Conservation (phyloP, 2,888 invertebrate species). For the Hydriomena furcata region DNA sequence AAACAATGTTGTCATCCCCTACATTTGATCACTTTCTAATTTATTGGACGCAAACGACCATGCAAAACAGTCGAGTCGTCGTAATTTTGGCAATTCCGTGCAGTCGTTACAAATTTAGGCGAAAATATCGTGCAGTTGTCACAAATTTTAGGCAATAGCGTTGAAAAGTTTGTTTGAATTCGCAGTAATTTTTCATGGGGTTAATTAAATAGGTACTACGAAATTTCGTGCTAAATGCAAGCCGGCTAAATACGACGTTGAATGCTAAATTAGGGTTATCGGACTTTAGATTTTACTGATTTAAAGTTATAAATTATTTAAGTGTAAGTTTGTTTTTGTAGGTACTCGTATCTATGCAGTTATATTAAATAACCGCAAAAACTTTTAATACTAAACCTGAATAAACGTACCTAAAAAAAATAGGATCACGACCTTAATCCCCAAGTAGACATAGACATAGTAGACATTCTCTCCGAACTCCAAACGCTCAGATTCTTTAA, state of each 20-base stretch:
- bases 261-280: conserved; percentile 39
- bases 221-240: conserved; percentile 74
- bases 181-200: conserved; percentile 60
- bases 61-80: conserved; percentile 8
- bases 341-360: too few relatives aligned
- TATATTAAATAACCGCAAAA: too few relatives aligned
- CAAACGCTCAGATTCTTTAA: too few relatives aligned
- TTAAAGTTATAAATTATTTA: neutral
- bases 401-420: too few relatives aligned
- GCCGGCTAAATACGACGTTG: conserved; percentile 43
- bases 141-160: conserved; percentile 43
- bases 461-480: too few relatives aligned
- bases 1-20: neutral
- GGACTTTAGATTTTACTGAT: conserved; percentile 23
- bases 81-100: conserved; percentile 25
- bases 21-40: conserved; percentile 3
- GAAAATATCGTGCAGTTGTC: conserved; percentile 28
- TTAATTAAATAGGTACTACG: conserved; percentile 70
- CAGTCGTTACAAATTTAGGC: conserved; percentile 14
- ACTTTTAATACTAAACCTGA: too few relatives aligned
- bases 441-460: too few relatives aligned
- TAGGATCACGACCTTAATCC: too few relatives aligned
- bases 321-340: neutral
- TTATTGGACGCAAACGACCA: conserved; percentile 3
- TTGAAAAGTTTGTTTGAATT: conserved; percentile 50